These are phyloP conservation scores for Martes flavigula DNA, from an alignment of 2,797 vertebrate species.

Conservation along the genomic window DNA sequence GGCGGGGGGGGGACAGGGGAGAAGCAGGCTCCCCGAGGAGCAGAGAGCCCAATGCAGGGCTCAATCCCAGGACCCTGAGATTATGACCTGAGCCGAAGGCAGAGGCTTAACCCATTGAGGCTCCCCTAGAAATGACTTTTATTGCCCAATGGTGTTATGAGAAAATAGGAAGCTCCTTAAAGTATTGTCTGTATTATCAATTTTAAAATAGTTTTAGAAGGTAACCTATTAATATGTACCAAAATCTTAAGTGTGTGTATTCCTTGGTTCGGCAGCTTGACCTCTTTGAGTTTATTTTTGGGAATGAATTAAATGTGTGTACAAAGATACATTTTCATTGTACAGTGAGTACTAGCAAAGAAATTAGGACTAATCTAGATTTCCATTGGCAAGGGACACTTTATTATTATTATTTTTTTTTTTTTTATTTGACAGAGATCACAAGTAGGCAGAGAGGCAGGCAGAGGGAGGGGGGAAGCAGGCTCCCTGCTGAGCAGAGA, in stretches of 20 bases:
- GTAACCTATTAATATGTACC: not conserved
- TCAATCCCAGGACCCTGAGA: no score
- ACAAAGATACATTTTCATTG: slow-evolving; percentile 27
- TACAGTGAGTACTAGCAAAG: not conserved
- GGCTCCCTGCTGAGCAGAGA: no score
- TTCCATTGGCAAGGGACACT: not conserved
- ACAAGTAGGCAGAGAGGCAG: no score
- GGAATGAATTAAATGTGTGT: not conserved
- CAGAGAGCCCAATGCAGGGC: no score
- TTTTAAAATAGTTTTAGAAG: slow-evolving; percentile 21
- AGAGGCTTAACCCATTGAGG: no score
- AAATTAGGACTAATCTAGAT: not conserved
- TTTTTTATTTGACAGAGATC: no score
- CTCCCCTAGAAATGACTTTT: not conserved
- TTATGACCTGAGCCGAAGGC: no score
- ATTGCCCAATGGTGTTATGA: not conserved
- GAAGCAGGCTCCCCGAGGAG: no score
- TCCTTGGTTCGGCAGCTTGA: slow-evolving; percentile 21
- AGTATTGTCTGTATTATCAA: not conserved
- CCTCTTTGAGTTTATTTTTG: slow-evolving; percentile 39
- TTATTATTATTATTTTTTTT: not conserved
- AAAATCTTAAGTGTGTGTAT: not conserved
- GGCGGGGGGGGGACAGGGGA: fast-evolving
- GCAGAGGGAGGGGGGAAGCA: no score
- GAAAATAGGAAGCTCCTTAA: not conserved